Base-by-base conservation (phyloP, 2,113 vertebrate species). In the Burhinus bistriatus region DNA sequence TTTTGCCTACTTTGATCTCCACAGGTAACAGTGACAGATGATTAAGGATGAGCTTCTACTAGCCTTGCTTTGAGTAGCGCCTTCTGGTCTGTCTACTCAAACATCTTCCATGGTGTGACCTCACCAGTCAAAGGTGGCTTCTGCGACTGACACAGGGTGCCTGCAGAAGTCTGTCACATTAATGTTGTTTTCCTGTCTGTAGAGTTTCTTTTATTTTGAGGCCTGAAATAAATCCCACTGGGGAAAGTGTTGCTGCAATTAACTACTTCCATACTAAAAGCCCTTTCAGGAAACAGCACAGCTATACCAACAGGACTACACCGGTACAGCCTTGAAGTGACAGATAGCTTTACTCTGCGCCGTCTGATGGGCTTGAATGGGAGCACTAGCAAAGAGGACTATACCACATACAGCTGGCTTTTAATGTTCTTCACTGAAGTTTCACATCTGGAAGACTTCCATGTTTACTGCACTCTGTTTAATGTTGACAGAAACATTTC, bases 71-170 rank as follows among this genome's bases (percentile, higher is more conserved):
- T 22, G 12, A 84, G 32, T 6, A 64, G 21, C 29, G 34, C 47
- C 66, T 89, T 85, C 0, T 0, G 4, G 13, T 30, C 58, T 15
- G 3, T 69, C 44, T 65, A 61, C 20, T 83, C 47, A 23, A 86
- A 38, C 34, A 51, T 9, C 23, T 83, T 52, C 32, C 25, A 34
- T 1, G 18, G 42, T 0, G 0, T 9, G 9, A 70, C 15, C 26
- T 71, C 55, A 59, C 9, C 32, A 17, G 27, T 14, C 36, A 42
- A 57, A 8, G 45, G 54, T 58, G 40, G 5, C 1, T 23, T 89
- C 76, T 79, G 61, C 29, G 42, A 83, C 36, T 9, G 45, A 64
- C 23, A 51, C 2, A 25, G 18, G 42, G 57, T 1, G 7, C 34
- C 72, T 49, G 32, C n/a, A 72, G 25, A 70, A 10, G 1, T 54